Evolutionary conservation across 35 echinoderm and acorn worm genomes (phyloP), one percentile per base, ranked within the genome.

Genomic region (Ptychodera flava): DNA sequence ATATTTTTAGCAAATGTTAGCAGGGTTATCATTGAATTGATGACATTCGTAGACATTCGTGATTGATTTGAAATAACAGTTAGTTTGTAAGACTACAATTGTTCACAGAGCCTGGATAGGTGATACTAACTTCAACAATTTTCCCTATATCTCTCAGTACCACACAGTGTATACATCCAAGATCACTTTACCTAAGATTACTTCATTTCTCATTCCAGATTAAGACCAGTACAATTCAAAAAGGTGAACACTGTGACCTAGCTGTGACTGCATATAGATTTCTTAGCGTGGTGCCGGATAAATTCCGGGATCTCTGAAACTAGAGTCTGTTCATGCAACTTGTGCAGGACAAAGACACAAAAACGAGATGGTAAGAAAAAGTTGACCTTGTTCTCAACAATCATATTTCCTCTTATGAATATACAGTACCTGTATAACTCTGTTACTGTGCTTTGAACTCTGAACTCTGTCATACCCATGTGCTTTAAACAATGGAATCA

Each of bases 251-350:
- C 31, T 36, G 36, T 16, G 45, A 89, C 32, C 31, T 89, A 34
- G 88, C 80, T 1, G n/a, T 76, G 1, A 82, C 88, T 33, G 37
- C 88, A 1, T 83, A 45, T 35, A 82, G 64, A n/a, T 80, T 83
- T 77, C 80, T 93, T 28, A 37, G 36, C 16, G 75, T 82, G 32
- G 86, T 85, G 12, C 80, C 53, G 1, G 78, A 90, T 34, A 33
- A 79, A 22, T 87, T 80, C 64, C 29, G 35, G 2, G 92, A 87
- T 22, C 45, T 87, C 31, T 93, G 92, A 88, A 88, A 93, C 77
- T 93, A 88, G 92, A 93, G 92, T 75, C 88, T 88, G 30, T 79
- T 93, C 30, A 36, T 93, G 0, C 33, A 86, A 37, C 85, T 93
- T 14, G 30, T 82, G 29, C 84, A 87, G 33, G 52, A 89, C 35